These are phyloP conservation scores for Parambassis ranga DNA, from an alignment of 2,797 vertebrate species.

Conservation along the genomic window DNA sequence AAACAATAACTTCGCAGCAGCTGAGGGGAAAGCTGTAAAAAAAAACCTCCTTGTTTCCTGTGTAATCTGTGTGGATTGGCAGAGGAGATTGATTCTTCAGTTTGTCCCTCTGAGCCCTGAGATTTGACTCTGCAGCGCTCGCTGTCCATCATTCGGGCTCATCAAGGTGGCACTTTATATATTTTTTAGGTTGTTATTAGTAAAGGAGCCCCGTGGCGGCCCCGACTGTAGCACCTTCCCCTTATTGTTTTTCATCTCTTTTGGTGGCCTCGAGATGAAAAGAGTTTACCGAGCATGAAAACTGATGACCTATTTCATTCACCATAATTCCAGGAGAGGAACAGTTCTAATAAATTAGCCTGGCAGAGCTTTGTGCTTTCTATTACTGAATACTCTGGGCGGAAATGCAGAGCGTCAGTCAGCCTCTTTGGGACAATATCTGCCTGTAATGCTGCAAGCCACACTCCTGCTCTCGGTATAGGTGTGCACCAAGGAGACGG, in stretches of 20 bases:
- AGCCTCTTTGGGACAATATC: not conserved
- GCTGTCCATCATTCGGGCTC: not conserved
- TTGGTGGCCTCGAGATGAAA: conserved; percentile 28
- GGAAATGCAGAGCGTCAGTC: not conserved
- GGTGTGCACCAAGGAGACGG: conserved; percentile 7
- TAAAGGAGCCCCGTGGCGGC: conserved; percentile 10
- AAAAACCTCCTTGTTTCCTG: too few relatives aligned
- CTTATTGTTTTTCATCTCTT: conserved; percentile 13
- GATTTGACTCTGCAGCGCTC: not conserved
- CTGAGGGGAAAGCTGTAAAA: too few relatives aligned
- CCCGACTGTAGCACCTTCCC: not conserved
- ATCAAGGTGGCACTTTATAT: not conserved
- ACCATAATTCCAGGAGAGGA: conserved; percentile 23
- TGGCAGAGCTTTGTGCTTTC: conserved; percentile 24
- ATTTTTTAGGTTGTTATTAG: conserved; percentile 2
- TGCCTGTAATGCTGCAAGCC: conserved; percentile 3
- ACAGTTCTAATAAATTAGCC: conserved; percentile 35
- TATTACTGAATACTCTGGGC: conserved; percentile 4
- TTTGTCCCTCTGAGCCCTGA: not conserved
- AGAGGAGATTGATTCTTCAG: conserved; percentile 1
- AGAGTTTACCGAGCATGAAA: conserved; percentile 38
- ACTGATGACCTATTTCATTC: conserved; percentile 47
- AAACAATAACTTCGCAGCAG: too few relatives aligned
- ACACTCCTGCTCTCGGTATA: not conserved
- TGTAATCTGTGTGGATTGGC: not conserved